A percentile compares a stretch with the other conserved stretches of the same genome.
phyloP scores from a whole-genome alignment of 2,888 invertebrate species.

The Smittia aterrima region DNA sequence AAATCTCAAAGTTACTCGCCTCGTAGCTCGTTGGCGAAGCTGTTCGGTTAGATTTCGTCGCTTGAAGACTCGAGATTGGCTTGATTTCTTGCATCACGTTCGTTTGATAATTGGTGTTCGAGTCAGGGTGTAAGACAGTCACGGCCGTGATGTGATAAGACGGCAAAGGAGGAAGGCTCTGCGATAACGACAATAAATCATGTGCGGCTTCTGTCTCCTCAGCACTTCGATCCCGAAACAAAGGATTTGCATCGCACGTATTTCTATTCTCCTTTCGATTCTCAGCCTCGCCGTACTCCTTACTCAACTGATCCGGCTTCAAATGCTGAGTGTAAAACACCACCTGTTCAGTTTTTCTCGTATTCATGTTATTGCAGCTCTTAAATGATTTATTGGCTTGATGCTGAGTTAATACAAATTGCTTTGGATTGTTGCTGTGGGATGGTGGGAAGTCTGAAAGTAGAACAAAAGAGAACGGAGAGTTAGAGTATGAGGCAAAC shows the following conservation, averaged over 20 bases:
- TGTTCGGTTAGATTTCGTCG: background rate
- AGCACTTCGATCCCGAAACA: conserved; percentile 59
- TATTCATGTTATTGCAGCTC: conserved; percentile 41
- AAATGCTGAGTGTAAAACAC: conserved; percentile 53
- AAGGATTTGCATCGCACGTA: conserved; percentile 30
- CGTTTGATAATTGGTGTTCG: conserved; percentile 49
- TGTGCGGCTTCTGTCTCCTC: conserved; percentile 90
- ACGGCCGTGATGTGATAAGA: conserved; percentile 62
- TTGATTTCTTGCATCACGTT: conserved; percentile 52
- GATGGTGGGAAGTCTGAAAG: conserved; percentile 30
- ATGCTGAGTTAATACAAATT: conserved; percentile 41
- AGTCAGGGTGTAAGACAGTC: conserved; percentile 60
- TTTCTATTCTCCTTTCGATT: conserved; percentile 33
- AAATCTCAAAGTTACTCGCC: conserved; percentile 52
- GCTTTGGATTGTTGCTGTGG: conserved; percentile 30
- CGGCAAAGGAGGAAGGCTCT: conserved; percentile 73
- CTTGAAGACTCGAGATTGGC: conserved; percentile 43
- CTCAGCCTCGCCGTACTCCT: conserved; percentile 34
- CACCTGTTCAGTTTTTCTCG: conserved; percentile 47
- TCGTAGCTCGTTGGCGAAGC: conserved; percentile 44
- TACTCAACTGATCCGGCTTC: conserved; percentile 37
- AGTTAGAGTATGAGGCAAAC: background rate
- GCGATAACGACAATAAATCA: conserved; percentile 72
- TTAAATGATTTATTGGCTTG: conserved; percentile 41
- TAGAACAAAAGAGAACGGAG: background rate